These are phyloP conservation scores for Condylura cristata DNA, from an alignment of 2,113 vertebrate genomes.

Conservation along the genomic window DNA sequence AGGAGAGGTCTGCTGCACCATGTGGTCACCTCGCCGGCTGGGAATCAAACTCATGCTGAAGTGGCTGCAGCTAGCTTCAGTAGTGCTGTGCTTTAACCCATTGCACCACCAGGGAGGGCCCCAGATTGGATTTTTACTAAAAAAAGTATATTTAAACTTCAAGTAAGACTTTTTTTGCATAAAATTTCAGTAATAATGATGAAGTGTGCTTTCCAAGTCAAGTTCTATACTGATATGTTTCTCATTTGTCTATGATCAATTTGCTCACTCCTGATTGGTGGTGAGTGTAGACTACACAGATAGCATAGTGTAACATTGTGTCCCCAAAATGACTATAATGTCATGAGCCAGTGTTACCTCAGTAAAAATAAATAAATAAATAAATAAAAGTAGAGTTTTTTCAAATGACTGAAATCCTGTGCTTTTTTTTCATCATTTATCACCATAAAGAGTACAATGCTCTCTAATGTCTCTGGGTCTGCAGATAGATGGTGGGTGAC, in stretches of 20 bases:
- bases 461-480: not conserved
- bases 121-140: not conserved
- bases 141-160: not conserved
- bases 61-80: too few species aligned
- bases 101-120: too few species aligned
- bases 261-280: not conserved
- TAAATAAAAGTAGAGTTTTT: not conserved
- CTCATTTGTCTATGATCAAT: not conserved
- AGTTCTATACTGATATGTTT: not conserved
- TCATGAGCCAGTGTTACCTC: not conserved
- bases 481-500: not conserved
- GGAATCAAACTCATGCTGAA: too few species aligned
- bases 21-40: too few species aligned
- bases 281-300: too few species aligned
- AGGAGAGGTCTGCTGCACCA: too few species aligned
- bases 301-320: too few species aligned
- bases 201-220: not conserved
- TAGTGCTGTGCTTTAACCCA: too few species aligned
- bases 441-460: not conserved
- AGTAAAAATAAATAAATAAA: not conserved
- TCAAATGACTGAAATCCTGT: not conserved
- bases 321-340: not conserved
- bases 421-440: not conserved
- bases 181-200: not conserved
- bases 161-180: not conserved